phyloP scores from a whole-genome alignment of 2,113 vertebrate species.

The Plestiodon gilberti region DNA sequence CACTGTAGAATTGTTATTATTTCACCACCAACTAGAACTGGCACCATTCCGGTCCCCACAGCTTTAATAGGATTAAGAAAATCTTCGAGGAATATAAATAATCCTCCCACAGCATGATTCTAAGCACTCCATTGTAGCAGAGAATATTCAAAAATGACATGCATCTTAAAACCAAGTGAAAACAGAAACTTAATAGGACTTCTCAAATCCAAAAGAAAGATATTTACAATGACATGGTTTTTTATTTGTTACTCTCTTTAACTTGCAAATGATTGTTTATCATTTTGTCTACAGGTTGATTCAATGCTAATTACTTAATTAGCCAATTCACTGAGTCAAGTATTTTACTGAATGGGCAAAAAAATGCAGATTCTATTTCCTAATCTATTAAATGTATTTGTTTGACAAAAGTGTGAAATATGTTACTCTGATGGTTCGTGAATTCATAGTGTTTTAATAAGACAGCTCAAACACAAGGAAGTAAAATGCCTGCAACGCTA shows the following conservation, averaged over 20 bases:
- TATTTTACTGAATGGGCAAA: neutral
- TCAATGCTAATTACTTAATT: neutral
- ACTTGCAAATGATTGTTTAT: slow-evolving; percentile 1
- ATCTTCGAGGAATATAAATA: slow-evolving; percentile 6
- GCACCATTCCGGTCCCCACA: slow-evolving; percentile 6
- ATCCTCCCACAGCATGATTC: neutral
- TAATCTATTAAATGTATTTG: neutral
- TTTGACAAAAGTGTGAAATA: slow-evolving; percentile 1
- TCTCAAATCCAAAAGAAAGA: neutral
- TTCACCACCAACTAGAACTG: neutral
- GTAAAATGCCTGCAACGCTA: neutral
- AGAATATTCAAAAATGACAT: neutral
- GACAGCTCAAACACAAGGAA: neutral
- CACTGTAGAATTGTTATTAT: slow-evolving; percentile 2
- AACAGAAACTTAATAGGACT: neutral
- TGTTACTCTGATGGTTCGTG: neutral
- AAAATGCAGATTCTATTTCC: neutral
- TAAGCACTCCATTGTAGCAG: neutral
- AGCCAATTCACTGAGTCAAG: slow-evolving; percentile 16
- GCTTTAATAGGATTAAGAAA: neutral
- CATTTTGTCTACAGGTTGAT: neutral
- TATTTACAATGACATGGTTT: rapidly evolving
- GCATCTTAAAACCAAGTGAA: neutral
- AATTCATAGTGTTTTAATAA: slow-evolving; percentile 5
- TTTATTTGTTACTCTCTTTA: neutral